Conservation (phyloP, 2,888 invertebrate species). For the Ormyrus labotus region DNA sequence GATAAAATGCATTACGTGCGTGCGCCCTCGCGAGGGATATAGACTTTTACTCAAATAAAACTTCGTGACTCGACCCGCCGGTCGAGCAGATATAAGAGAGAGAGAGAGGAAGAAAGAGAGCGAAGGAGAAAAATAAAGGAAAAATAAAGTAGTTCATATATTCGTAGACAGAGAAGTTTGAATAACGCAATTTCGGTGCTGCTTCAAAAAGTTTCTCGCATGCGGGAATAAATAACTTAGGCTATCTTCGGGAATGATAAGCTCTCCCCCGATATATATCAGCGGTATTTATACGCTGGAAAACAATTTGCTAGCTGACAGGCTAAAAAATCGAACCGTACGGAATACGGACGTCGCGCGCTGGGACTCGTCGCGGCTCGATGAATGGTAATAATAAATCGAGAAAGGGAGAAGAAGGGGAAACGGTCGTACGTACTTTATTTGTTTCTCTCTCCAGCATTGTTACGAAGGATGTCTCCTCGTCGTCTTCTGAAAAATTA, state of each 20-base stretch:
- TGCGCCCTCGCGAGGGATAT: not conserved
- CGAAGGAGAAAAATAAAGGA: constrained; percentile 19
- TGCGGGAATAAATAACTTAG: constrained; percentile 27
- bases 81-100: not conserved
- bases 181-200: constrained; percentile 30
- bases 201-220: constrained; percentile 35
- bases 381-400: constrained; percentile 20
- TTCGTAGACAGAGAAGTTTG: constrained; percentile 14
- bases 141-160: not conserved
- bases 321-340: constrained; percentile 20
- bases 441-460: no score
- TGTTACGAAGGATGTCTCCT: no score
- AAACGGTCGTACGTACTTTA: not conserved
- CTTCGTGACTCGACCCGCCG: constrained; percentile 25
- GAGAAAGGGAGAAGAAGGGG: not conserved
- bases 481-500: no score
- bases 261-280: not conserved
- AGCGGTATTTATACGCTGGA: constrained; percentile 5
- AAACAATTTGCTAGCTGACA: constrained; percentile 4
- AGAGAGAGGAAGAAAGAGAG: not conserved
- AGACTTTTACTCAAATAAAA: not conserved
- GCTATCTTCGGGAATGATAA: constrained; percentile 13
- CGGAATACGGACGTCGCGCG: not conserved
- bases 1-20: constrained; percentile 19
- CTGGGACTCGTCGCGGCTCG: no score